Evolutionary conservation across 2,888 invertebrate genomes (phyloP), one percentile per base, ranked within the genome.

Genomic region (Caenorhabditis sp.): DNA sequence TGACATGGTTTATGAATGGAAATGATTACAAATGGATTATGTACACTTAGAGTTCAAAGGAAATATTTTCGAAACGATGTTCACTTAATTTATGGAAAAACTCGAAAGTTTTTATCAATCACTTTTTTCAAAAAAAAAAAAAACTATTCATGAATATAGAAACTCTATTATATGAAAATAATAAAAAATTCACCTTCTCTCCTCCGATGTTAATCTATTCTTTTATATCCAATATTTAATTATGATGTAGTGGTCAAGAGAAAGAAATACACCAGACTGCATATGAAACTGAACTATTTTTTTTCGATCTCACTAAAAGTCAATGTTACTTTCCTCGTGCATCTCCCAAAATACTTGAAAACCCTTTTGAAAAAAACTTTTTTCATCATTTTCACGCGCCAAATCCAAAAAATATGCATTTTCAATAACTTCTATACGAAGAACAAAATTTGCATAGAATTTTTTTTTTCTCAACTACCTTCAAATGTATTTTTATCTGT

Each of bases 401-500:
- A 43, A 43, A 43, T 17, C 17, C 17, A 10, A 43, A 43, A 43
- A 43, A 43, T 43, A 43, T 43, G 43, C 43, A 43, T 43, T 43
- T 43, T 43, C 43, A 43, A 43, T 43, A 43, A 43, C 43, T 43
- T 43, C 43, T 43, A 43, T 43, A 43, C 43, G 43, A 43, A 43
- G 43, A 43, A 10, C 14, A 43, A 43, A 43, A 43, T 43, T 43
- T 43, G 43, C 43, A 43, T 43, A 43, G 43, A 43, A 43, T 43
- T 10, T 14, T 17, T 14, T 43, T 17, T 43, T 43, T 43, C 43
- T 17, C 17, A 14, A 43, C 43, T 43, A 43, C 43, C 43, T 43
- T 43, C 43, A 43, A 3, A 43, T 43, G 12, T 43, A 36, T 43
- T 43, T 43, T 43, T 43, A 43, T 43, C 43, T 43, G 43, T 43